Evolutionary conservation across 2,888 invertebrate species (phyloP).

Genomic region (Scelioninae gen. 2): DNA sequence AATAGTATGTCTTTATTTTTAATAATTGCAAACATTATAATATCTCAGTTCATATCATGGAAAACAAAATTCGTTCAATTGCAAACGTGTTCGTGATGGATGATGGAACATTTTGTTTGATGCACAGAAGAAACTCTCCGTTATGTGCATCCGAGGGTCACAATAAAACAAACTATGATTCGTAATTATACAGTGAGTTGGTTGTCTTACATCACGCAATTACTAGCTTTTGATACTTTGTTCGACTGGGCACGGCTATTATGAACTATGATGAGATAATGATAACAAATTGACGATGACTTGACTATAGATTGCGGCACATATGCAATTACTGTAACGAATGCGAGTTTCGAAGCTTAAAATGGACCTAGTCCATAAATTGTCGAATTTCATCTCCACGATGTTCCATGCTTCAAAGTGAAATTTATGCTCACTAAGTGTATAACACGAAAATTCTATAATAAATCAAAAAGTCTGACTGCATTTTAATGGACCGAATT

Average conservation of each 20-base stretch:
- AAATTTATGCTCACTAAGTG: slow-evolving; percentile 54
- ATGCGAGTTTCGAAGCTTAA: slow-evolving; percentile 54
- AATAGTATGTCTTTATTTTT: too few relatives aligned
- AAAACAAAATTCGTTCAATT: too few relatives aligned
- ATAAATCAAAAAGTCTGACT: slow-evolving; percentile 50
- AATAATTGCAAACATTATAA: too few relatives aligned
- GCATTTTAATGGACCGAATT: slow-evolving; percentile 44
- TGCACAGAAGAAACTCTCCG: neutral
- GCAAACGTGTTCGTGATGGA: too few relatives aligned
- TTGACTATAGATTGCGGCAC: slow-evolving; percentile 49
- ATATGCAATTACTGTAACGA: slow-evolving; percentile 57
- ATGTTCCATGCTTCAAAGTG: slow-evolving; percentile 44
- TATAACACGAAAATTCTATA: slow-evolving; percentile 40
- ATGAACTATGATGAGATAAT: slow-evolving; percentile 50
- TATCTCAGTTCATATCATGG: too few relatives aligned
- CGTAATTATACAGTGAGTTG: slow-evolving; percentile 23
- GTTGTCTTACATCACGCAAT: slow-evolving; percentile 41
- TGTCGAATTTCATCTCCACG: slow-evolving; percentile 54
- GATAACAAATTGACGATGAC: slow-evolving; percentile 56
- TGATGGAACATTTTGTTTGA: neutral
- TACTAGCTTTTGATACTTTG: slow-evolving; percentile 20
- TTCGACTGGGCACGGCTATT: slow-evolving; percentile 41
- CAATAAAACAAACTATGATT: slow-evolving; percentile 15
- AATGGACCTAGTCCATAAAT: slow-evolving; percentile 59
- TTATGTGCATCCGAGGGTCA: too few relatives aligned